Conservation (phyloP, 2,888 invertebrate genomes). For the Eristalis tenax region DNA sequence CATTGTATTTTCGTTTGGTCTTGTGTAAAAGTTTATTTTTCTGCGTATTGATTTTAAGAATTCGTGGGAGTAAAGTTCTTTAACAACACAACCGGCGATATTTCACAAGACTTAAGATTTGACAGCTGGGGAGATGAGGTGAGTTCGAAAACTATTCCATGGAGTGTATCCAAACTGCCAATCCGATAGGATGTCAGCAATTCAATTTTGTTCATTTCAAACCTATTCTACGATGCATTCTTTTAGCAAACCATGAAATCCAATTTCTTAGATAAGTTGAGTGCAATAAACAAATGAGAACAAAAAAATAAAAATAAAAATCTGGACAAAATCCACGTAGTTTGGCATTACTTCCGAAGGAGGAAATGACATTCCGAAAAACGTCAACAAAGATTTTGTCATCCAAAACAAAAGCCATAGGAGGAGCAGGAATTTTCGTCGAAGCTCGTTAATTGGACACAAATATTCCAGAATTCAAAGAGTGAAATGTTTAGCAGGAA, state of each 20-base stretch:
- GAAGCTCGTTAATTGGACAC: not conserved
- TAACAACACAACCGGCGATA: not conserved
- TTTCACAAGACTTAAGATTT: not conserved
- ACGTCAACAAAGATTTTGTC: conserved; percentile 56
- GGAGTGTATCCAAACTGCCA: not conserved
- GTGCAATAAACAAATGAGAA: not conserved
- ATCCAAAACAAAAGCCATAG: conserved; percentile 56
- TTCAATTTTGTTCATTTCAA: not conserved
- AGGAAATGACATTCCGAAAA: not conserved
- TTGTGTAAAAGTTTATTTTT: not conserved
- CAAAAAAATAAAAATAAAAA: not conserved
- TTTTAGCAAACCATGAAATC: not conserved
- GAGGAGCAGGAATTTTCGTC: conserved; percentile 7
- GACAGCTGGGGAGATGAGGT: not conserved
- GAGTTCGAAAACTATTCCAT: conserved; percentile 2
- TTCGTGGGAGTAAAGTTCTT: not conserved
- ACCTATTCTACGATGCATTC: too few relatives aligned
- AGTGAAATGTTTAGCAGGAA: conserved; percentile 78
- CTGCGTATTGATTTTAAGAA: not conserved
- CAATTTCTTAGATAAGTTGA: not conserved
- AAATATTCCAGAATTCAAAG: not conserved
- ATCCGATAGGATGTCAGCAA: not conserved
- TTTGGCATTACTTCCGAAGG: conserved; percentile 18
- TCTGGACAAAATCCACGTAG: not conserved
- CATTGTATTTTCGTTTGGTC: not conserved